Conservation (phyloP, 2,888 invertebrate species). For the Sinopyrophorus schimmeli region DNA sequence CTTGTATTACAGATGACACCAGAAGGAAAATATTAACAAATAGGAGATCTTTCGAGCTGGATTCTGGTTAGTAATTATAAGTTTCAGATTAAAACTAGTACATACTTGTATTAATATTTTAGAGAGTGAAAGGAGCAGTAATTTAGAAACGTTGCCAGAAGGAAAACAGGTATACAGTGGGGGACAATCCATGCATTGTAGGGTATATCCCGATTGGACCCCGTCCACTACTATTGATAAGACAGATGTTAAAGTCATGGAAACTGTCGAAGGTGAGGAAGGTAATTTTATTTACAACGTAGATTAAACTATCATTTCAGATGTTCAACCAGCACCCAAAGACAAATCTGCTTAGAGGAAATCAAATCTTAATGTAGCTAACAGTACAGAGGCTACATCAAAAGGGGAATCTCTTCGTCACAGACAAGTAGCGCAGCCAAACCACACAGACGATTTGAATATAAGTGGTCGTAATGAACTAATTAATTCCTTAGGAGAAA, state of each 20-base stretch:
- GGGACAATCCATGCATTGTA: slow-evolving; percentile 59
- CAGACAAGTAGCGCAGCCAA: slow-evolving; percentile 54
- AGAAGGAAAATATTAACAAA: too few relatives aligned
- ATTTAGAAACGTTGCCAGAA: slow-evolving; percentile 76
- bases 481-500: slow-evolving; percentile 60
- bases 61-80: too few relatives aligned
- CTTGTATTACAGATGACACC: too few relatives aligned
- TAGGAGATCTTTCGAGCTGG: too few relatives aligned
- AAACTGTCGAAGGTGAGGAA: slow-evolving; percentile 77
- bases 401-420: slow-evolving; percentile 63
- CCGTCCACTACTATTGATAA: slow-evolving; percentile 78
- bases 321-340: slow-evolving; percentile 59
- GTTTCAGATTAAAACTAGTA: too few relatives aligned
- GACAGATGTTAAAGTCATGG: slow-evolving; percentile 81
- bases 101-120: too few relatives aligned
- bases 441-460: slow-evolving; percentile 44
- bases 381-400: slow-evolving; percentile 68
- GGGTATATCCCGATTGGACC: slow-evolving; percentile 78
- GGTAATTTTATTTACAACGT: too few relatives aligned
- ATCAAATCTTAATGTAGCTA: slow-evolving; percentile 66
- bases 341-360: slow-evolving; percentile 80
- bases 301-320: slow-evolving; percentile 32
- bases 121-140: slow-evolving; percentile 79
- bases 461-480: slow-evolving; percentile 57
- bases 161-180: slow-evolving; percentile 62